Conservation (phyloP, 2,888 invertebrate genomes). For the Drepana falcataria region DNA sequence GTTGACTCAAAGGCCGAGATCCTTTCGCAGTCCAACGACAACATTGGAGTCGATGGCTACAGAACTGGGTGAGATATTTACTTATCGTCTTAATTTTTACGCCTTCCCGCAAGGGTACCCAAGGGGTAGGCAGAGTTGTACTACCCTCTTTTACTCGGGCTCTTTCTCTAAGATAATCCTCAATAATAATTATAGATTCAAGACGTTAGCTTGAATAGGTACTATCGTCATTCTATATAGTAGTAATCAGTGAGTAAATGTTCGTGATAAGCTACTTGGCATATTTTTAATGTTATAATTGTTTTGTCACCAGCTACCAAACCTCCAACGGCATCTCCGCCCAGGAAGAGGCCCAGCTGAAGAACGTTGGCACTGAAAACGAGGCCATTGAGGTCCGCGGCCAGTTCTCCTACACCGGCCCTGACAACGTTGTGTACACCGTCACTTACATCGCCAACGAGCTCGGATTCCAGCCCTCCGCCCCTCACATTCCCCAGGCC, state of each 20-base stretch:
- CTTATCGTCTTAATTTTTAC: background rate
- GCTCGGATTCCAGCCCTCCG: conserved; percentile 70
- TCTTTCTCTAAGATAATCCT: no score
- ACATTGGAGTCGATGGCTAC: conserved; percentile 55
- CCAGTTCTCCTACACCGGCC: conserved; percentile 51
- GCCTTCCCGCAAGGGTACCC: background rate
- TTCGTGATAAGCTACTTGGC: no score
- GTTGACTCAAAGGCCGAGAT: conserved; percentile 27
- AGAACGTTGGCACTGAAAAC: conserved; percentile 45
- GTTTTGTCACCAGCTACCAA: conserved; percentile 28
- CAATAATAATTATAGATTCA: no score
- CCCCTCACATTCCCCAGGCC: conserved; percentile 4
- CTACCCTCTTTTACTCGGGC: no score
- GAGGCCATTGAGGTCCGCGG: conserved; percentile 48
- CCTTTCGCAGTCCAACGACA: conserved; percentile 25
- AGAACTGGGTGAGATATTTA: conserved; percentile 33
- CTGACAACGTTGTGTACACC: conserved; percentile 65
- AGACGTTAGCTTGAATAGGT: no score
- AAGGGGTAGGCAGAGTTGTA: no score
- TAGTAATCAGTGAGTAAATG: no score
- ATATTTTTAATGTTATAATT: background rate
- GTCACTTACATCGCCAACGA: conserved; percentile 73
- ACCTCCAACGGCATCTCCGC: conserved; percentile 50
- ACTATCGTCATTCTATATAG: no score
- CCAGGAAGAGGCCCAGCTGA: conserved; percentile 31